Percentiles rank a stretch among this genome's conserved stretches.
These are phyloP conservation scores for Megamerina dolium DNA, from an alignment of 2,888 invertebrate genomes.

Conservation along the genomic window DNA sequence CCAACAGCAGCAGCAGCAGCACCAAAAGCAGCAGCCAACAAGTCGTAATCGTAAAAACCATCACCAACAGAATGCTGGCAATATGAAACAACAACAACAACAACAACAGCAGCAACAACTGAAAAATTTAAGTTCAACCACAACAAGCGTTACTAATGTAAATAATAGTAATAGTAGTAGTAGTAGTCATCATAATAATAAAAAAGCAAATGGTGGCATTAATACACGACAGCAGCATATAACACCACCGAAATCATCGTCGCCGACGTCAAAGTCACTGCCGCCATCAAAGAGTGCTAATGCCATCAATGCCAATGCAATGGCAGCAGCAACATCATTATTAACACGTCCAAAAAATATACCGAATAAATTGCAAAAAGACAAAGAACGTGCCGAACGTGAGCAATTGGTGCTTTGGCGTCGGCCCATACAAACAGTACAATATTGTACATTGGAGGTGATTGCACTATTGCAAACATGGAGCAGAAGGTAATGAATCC, in stretches of 20 bases:
- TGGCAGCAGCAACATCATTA: constrained; percentile 21
- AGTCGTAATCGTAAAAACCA: constrained; percentile 22
- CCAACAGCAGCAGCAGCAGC: no score
- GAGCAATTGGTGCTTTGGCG: constrained; percentile 72
- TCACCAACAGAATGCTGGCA: constrained; percentile 17
- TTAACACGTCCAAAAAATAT: constrained; percentile 29
- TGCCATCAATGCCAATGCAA: no score
- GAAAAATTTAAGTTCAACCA: no score
- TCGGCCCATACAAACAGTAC: constrained; percentile 69
- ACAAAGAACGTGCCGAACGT: constrained; percentile 56
- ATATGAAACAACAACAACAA: constrained; percentile 21
- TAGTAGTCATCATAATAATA: constrained; percentile 14
- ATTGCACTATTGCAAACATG: constrained; percentile 57
- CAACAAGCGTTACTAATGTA: constrained; percentile 16
- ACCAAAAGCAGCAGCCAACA: no score
- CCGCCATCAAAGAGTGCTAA: no score
- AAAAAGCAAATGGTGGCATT: constrained; percentile 22
- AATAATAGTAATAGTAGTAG: constrained; percentile 37
- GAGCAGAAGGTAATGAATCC: constrained; percentile 53
- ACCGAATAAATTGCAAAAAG: constrained; percentile 36
- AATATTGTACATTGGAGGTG: constrained; percentile 74
- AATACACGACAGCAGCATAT: constrained; percentile 10
- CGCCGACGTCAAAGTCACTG: constrained; percentile 5
- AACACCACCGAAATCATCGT: no score
- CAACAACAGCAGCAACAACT: no score